These are phyloP conservation scores for Palythoa heliodiscus DNA, from an alignment of 92 coral and sea anemone species.

Conservation along the genomic window DNA sequence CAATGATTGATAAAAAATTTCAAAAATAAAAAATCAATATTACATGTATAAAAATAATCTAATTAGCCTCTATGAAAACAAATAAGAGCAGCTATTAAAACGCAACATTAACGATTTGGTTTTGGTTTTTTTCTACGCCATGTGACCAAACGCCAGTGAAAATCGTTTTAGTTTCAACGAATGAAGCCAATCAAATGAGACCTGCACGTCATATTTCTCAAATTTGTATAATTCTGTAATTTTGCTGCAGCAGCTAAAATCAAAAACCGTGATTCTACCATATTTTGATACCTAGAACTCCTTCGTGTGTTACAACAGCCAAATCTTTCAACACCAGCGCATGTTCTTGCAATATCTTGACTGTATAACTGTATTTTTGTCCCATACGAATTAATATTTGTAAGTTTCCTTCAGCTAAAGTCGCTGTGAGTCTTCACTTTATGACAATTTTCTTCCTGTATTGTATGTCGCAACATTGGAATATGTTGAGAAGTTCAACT, in stretches of 20 bases:
- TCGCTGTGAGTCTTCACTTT: background rate
- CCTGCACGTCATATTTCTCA: background rate
- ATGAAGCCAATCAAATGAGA: background rate
- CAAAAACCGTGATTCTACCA: background rate
- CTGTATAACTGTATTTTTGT: constrained; percentile 81
- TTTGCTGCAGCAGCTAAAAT: background rate
- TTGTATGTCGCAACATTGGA: background rate
- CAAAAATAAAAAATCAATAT: too few relatives aligned
- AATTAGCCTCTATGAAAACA: too few relatives aligned
- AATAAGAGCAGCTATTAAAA: too few relatives aligned
- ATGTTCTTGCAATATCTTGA: constrained; percentile 79
- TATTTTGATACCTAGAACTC: constrained; percentile 64
- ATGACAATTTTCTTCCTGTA: background rate
- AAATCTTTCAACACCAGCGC: constrained; percentile 78
- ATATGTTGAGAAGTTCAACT: too few relatives aligned
- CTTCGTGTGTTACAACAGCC: constrained; percentile 73
- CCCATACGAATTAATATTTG: constrained; percentile 59
- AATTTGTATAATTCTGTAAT: background rate
- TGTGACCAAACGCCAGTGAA: too few relatives aligned
- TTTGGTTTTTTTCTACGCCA: too few relatives aligned
- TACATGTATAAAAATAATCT: too few relatives aligned
- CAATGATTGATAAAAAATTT: too few relatives aligned
- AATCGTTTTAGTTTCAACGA: too few relatives aligned
- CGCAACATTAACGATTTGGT: too few relatives aligned
- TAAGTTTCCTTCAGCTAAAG: background rate